phyloP scores from a whole-genome alignment of 2,888 invertebrate genomes.

The Synanthedon tipuliformis region DNA sequence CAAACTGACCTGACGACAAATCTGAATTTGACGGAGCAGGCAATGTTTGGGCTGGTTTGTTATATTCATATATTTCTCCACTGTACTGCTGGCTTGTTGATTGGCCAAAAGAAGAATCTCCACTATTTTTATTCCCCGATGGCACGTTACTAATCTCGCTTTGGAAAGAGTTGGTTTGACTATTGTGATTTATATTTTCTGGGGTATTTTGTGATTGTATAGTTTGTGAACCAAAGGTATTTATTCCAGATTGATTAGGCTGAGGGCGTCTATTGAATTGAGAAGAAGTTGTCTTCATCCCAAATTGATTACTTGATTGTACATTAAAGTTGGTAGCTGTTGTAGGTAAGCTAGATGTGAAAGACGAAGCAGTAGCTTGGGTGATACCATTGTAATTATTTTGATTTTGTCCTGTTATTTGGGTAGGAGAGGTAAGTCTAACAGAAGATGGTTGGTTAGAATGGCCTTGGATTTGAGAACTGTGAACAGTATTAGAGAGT shows the following conservation, averaged over 20 bases:
- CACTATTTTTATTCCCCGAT: constrained; percentile 5
- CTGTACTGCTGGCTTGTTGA: constrained; percentile 18
- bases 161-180: neutral
- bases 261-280: neutral
- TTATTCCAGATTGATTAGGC: neutral
- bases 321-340: constrained; percentile 9
- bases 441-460: constrained; percentile 13
- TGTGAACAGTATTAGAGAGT: constrained; percentile 8
- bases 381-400: constrained; percentile 25
- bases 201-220: neutral
- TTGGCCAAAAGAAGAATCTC: constrained; percentile 5
- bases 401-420: neutral
- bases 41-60: constrained; percentile 30
- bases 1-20: constrained; percentile 6
- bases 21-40: constrained; percentile 14
- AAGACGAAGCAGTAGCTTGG: constrained; percentile 37
- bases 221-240: neutral
- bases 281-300: constrained; percentile 4
- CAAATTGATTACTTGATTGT: constrained; percentile 7
- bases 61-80: constrained; percentile 42
- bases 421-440: constrained; percentile 8
- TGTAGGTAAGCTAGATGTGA: constrained; percentile 23
- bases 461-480: constrained; percentile 10
- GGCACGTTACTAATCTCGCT: neutral
- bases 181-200: neutral